Evolutionary conservation across 2,888 invertebrate species (phyloP).

Genomic region (Cacoxenus indagator): DNA sequence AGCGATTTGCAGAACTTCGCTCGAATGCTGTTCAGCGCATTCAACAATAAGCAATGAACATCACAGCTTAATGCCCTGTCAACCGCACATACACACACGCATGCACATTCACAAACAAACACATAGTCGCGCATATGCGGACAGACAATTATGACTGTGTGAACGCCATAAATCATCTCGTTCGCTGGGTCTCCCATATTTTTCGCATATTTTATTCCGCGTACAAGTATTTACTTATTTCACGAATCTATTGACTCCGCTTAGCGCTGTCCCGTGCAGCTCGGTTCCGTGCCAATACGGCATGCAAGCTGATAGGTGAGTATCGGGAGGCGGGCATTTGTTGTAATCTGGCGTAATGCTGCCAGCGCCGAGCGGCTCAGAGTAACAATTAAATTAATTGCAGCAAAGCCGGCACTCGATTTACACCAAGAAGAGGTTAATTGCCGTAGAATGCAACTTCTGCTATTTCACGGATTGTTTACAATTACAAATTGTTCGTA

Average conservation of each 20-base stretch:
- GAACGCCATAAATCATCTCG: slow-evolving; percentile 62
- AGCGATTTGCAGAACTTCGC: slow-evolving; percentile 40
- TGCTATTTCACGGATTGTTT: background rate
- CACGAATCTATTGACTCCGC: slow-evolving; percentile 43
- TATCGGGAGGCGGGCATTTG: background rate
- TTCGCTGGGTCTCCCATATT: slow-evolving; percentile 34
- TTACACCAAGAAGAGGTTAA: background rate
- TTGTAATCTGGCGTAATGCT: slow-evolving; percentile 21
- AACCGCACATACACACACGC: slow-evolving; percentile 29
- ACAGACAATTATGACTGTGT: slow-evolving; percentile 18
- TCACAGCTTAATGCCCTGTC: slow-evolving; percentile 33
- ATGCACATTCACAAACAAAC: slow-evolving; percentile 24
- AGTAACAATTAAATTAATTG: slow-evolving; percentile 56
- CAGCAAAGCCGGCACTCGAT: slow-evolving; percentile 16
- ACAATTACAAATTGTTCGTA: no score
- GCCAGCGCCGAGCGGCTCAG: slow-evolving; percentile 52
- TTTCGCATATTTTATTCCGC: slow-evolving; percentile 37
- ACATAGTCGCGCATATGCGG: slow-evolving; percentile 10
- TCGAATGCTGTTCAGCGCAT: slow-evolving; percentile 36
- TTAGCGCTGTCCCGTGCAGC: background rate
- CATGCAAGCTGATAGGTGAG: slow-evolving; percentile 38
- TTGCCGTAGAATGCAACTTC: background rate
- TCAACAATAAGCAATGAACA: slow-evolving; percentile 21
- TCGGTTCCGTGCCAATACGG: slow-evolving; percentile 24
- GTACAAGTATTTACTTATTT: slow-evolving; percentile 41